Base-by-base conservation (phyloP, 2,797 vertebrate species). In the Clarias fuscus region DNA sequence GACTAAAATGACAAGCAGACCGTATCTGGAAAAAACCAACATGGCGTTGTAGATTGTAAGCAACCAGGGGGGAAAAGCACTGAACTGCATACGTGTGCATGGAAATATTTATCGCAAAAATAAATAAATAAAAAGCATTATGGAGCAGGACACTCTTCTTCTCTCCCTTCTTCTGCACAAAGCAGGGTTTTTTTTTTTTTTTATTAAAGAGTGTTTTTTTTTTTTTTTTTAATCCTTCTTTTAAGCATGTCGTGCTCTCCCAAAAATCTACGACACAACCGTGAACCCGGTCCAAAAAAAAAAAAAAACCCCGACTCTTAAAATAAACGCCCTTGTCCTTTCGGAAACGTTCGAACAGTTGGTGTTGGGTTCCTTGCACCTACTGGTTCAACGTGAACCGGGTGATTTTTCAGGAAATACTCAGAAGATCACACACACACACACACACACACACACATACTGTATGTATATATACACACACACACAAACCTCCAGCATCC, bases 401-500 rank as follows among this genome's bases (percentile, higher is more conserved):
- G 70, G 82, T 62, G 11, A 71, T 75, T 75, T 70, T 70, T 70
- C 64, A 82, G 33, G 72, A 79, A 71, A 70, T 27, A 78, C 71
- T 53, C 75, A 48, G n/a, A 81, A 73, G 70, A 71, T 85, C 85
- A 82, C 59, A 33, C 33, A 82, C 59, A n/a, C n/a, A n/a, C n/a
- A 53, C 48, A 56, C 53, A 85, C 71, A 76, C 65, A 90, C 90
- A 83, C n/a, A 81, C 75, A 73, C 68, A 75, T 27, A 67, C 61
- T 56, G 53, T 56, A 56, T 56, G 53, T 56, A 56, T 56, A n/a
- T n/a, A n/a, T n/a, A n/a, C n/a, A 53, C 48, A 56, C 53, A 85
- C 71, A 76, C 65, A 90, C 90, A 83, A 96, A 99, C 98, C 98
- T 99, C 98, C 92, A 98, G 95, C 98, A 99, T 99, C 98, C 97